A percentile compares a stretch with the other conserved stretches of the same genome.
These are phyloP conservation scores for Macaria notata DNA, from an alignment of 2,888 invertebrate genomes.

Conservation along the genomic window DNA sequence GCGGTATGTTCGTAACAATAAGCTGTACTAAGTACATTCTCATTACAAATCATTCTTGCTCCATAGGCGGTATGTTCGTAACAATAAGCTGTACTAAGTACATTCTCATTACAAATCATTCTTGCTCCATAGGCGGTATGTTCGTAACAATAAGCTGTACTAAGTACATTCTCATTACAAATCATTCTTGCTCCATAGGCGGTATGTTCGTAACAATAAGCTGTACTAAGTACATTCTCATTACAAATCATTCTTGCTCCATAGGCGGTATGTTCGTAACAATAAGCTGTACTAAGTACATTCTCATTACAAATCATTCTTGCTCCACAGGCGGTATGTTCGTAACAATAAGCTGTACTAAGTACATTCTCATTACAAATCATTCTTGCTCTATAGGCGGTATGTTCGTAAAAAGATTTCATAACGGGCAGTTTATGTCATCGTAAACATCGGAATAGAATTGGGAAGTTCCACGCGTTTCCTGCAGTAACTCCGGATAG, in stretches of 20 bases:
- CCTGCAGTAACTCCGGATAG: constrained; percentile 43
- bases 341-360: background rate
- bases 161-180: no score
- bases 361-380: background rate
- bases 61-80: constrained; percentile 19
- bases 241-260: constrained; percentile 2
- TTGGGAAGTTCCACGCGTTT: constrained; percentile 43
- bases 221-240: no score
- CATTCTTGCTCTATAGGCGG: constrained; percentile 7
- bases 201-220: constrained; percentile 24
- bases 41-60: constrained; percentile 1
- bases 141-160: constrained; percentile 18
- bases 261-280: constrained; percentile 23
- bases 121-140: constrained; percentile 10
- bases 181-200: constrained; percentile 4
- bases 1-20: constrained; percentile 24
- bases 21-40: no score
- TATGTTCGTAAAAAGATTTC: constrained; percentile 36
- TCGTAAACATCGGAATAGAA: constrained; percentile 46
- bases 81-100: background rate
- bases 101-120: background rate
- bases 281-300: no score
- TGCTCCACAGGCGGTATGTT: constrained; percentile 11
- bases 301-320: background rate
- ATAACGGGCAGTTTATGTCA: constrained; percentile 39